Conservation (phyloP, 2,888 invertebrate genomes). For the Eupeodes latifasciatus region DNA sequence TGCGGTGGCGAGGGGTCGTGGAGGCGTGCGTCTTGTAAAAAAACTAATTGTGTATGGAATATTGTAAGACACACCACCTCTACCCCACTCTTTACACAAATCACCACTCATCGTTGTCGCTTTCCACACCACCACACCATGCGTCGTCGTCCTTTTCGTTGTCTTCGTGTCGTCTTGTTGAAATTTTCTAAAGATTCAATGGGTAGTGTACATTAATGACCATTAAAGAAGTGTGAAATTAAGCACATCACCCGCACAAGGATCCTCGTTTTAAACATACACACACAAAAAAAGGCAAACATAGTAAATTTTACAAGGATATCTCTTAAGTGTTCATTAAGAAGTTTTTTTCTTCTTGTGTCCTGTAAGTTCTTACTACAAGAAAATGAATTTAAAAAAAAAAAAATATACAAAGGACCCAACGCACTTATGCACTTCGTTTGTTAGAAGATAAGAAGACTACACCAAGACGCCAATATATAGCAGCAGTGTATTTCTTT, state of each 20-base stretch:
- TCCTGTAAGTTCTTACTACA: not conserved
- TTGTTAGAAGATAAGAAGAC: conserved; percentile 16
- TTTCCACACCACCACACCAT: not conserved
- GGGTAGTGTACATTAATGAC: conserved; percentile 59
- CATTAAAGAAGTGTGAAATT: conserved; percentile 70
- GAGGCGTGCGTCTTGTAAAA: not conserved
- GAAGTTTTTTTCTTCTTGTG: conserved; percentile 30
- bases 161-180: conserved; percentile 22
- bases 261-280: conserved; percentile 5
- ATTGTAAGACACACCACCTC: conserved; percentile 26
- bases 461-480: not conserved
- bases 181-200: conserved; percentile 57
- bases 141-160: not conserved
- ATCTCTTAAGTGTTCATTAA: conserved; percentile 58
- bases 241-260: conserved; percentile 38
- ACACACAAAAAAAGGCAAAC: not conserved
- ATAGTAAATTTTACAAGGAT: conserved; percentile 46
- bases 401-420: conserved; percentile 48
- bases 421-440: conserved; percentile 54
- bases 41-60: conserved; percentile 49
- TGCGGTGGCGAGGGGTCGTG: too few species aligned
- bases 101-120: not conserved
- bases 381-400: conserved; percentile 8
- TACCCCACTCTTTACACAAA: not conserved
- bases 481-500: not conserved